Evolutionary conservation across 2,888 invertebrate genomes (phyloP), one percentile per base, ranked within the genome.

Genomic region (Ellobium chinense): DNA sequence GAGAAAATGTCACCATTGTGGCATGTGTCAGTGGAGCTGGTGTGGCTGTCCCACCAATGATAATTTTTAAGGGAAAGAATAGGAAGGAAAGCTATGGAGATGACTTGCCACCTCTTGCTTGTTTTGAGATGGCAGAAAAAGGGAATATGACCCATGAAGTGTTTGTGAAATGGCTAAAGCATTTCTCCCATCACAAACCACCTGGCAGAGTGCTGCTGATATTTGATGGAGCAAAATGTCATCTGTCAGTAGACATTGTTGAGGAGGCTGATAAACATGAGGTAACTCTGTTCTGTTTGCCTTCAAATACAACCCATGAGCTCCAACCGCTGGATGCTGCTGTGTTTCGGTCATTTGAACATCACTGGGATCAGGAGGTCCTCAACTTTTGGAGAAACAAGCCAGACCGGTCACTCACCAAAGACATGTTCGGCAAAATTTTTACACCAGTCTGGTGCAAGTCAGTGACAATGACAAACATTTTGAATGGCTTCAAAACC

Each of bases 21-120:
- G 37, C 46, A 18, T 24, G 69, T 39, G 37, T 39, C 39, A 69
- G 27, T 69, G 69, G 37, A 18, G 69, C 24, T 18, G 69, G 69
- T 39, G 37, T 3, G 4, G 69, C 69, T 39, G 27, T 69, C 24
- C 39, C 69, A 36, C 37, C 69, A 39, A 69, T 69, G 69, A 69
- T 69, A 36, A 69, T 69, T 5, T 69, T 69, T 69, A 69, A 69
- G 24, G 46, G 46, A 21, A 69, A 69, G 24, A 69, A 69, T 24
- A 69, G 69, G 24, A 69, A 69, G 46, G 12, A 69, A 39, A 5
- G 37, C 5, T 39, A 37, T 69, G 69, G 69, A 14, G 69, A 69
- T 24, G 39, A 69, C 39, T 24, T 69, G 14, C 69, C 69, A 39
- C 69, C 69, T 5, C 69, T 69, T 36, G 69, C 69, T 31, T 39